Base-by-base conservation (phyloP, 2,888 invertebrate species). In the Chalcosyrphus nemorum region DNA sequence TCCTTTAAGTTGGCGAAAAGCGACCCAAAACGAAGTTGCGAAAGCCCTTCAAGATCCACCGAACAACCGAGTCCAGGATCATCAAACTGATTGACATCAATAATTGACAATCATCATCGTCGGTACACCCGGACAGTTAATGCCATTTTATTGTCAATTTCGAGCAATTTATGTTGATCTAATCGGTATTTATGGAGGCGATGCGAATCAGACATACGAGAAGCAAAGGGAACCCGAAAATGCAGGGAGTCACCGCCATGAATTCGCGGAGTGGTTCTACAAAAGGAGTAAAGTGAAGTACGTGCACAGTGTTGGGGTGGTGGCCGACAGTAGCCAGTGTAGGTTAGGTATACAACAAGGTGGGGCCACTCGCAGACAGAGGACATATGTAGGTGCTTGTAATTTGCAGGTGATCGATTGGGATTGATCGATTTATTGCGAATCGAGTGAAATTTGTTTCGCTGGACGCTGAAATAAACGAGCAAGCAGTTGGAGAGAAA, bases 131-230 rank as follows among this genome's bases (percentile, higher is more conserved):
- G 77, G 86, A 86, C 86, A 86, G 81, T 84, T 86, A 86, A 84
- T 86, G 81, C 76, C 84, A 84, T 84, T 86, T 86, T 86, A 86
- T 86, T 86, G 86, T 86, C 86, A 84, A 86, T 86, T 86, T 86
- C 84, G 72, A 72, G 78, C 86, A 86, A 86, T 86, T 86, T 86
- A 86, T 86, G 86, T 86, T 86, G 86, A 86, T 86, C 86, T 84
- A 81, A 86, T 81, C 84, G 74, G 72, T 86, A 86, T 86, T 86
- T 86, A 86, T 86, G 86, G 81, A 61, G 41, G 72, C 63, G 72
- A 74, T 78, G 72, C 45, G 17, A 68, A 81, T 75, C 75, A 70
- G 81, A 57, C 68, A 61, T 56, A 29, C 50, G n/a, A 56, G 43
- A 56, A 68, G 63, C 63, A 13, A 24, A 17, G n/a, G 50, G 68